A percentile compares a stretch with the other conserved stretches of the same genome.
phyloP scores from a whole-genome alignment of 2,113 vertebrate genomes.

The Geococcyx californianus region DNA sequence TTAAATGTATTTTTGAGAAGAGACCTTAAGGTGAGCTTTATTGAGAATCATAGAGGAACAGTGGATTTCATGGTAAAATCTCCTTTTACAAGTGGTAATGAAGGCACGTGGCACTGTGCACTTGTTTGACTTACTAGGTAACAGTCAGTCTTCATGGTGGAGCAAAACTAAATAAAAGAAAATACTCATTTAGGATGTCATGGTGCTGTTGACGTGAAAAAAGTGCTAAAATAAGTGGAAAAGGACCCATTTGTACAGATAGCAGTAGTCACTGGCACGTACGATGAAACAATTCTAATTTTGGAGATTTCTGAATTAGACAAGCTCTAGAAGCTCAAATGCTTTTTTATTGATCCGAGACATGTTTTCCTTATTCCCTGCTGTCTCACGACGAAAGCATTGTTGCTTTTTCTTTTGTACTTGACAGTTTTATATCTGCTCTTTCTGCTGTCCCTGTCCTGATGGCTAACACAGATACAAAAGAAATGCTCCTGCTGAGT shows the following conservation, averaged over 20 bases:
- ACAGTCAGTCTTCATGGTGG: fast-evolving
- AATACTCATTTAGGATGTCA: not conserved
- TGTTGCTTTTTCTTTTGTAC: not conserved
- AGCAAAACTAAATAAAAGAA: not conserved
- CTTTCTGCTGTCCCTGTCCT: fast-evolving
- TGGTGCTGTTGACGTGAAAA: not conserved
- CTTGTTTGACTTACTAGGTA: too few species aligned
- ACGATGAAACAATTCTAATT: not conserved
- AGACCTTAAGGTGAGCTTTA: not conserved
- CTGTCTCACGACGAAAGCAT: fast-evolving
- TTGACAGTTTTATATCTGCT: not conserved
- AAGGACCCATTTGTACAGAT: fast-evolving
- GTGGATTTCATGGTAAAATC: not conserved
- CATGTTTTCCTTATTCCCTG: not conserved
- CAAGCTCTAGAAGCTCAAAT: not conserved
- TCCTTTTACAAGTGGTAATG: fast-evolving
- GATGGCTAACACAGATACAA: not conserved
- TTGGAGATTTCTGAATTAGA: not conserved
- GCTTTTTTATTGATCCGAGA: not conserved
- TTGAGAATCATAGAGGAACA: fast-evolving
- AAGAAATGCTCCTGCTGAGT: not conserved
- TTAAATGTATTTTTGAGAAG: not conserved
- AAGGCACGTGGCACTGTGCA: fast-evolving
- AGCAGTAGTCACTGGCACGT: not conserved
- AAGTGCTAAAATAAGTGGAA: not conserved